phyloP scores from a whole-genome alignment of 2,888 invertebrate genomes.

The Acholoe squamosa region DNA sequence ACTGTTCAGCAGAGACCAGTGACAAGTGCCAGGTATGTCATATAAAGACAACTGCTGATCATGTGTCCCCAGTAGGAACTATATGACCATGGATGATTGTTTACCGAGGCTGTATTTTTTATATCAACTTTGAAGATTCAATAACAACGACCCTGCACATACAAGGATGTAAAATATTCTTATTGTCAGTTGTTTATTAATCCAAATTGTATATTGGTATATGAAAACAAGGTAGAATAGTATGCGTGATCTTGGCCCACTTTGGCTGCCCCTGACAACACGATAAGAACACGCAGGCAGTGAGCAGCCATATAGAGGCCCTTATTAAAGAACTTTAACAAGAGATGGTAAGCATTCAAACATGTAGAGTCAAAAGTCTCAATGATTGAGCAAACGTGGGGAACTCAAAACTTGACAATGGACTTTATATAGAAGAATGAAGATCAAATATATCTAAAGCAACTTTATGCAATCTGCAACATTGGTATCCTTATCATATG shows the following conservation, averaged over 20 bases:
- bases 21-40: too few relatives aligned
- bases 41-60: too few relatives aligned
- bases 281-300: neutral
- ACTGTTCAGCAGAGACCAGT: too few relatives aligned
- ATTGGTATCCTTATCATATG: conserved; percentile 1
- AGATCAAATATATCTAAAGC: conserved; percentile 24
- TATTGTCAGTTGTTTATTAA: conserved; percentile 56
- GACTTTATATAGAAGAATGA: conserved; percentile 15
- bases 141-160: neutral
- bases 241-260: neutral
- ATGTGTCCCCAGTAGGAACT: too few relatives aligned
- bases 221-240: conserved; percentile 31
- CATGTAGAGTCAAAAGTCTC: conserved; percentile 13
- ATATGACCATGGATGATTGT: too few relatives aligned
- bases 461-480: conserved; percentile 21
- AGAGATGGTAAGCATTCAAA: conserved; percentile 3
- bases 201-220: conserved; percentile 44
- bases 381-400: conserved; percentile 24
- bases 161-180: conserved; percentile 59
- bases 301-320: neutral
- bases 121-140: too few relatives aligned
- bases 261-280: neutral
- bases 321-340: neutral
- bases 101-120: too few relatives aligned
- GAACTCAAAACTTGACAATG: conserved; percentile 13